A percentile compares a stretch with the other conserved stretches of the same genome.
These are phyloP conservation scores for Gorsachius magnificus DNA, from an alignment of 2,797 vertebrate genomes.

Conservation along the genomic window DNA sequence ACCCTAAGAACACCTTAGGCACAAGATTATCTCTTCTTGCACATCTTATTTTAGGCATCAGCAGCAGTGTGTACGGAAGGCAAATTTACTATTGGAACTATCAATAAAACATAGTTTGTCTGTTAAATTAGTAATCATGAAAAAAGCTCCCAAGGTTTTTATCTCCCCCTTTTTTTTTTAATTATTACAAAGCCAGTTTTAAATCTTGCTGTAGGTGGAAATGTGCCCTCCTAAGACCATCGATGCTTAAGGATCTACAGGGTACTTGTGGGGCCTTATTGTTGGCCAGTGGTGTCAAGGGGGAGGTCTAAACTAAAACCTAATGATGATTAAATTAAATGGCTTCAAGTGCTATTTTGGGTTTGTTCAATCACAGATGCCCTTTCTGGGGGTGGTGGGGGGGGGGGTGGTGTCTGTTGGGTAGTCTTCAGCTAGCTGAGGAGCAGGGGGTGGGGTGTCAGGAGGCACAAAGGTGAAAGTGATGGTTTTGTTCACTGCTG, in stretches of 20 bases:
- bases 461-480: neutral
- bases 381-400: neutral
- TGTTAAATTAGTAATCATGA: conserved; percentile 76
- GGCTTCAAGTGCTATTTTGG: conserved; percentile 49
- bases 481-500: neutral
- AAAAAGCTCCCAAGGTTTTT: conserved; percentile 47
- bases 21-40: conserved; percentile 38
- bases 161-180: neutral
- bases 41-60: conserved; percentile 54
- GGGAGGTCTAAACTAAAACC: conserved; percentile 55
- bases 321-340: conserved; percentile 68
- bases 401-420: no score
- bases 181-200: conserved; percentile 67
- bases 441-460: fast-evolving
- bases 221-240: conserved; percentile 41
- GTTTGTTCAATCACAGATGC: conserved; percentile 15
- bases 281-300: conserved; percentile 36
- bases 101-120: conserved; percentile 79
- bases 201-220: conserved; percentile 63
- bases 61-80: conserved; percentile 43
- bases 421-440: neutral
- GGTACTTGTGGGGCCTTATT: conserved; percentile 42
- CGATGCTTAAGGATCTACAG: conserved; percentile 39
- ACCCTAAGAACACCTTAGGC: conserved; percentile 47
- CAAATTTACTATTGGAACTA: conserved; percentile 72